Evolutionary conservation across 2,888 invertebrate species (phyloP).

Genomic region (Chrysomela aeneicollis): DNA sequence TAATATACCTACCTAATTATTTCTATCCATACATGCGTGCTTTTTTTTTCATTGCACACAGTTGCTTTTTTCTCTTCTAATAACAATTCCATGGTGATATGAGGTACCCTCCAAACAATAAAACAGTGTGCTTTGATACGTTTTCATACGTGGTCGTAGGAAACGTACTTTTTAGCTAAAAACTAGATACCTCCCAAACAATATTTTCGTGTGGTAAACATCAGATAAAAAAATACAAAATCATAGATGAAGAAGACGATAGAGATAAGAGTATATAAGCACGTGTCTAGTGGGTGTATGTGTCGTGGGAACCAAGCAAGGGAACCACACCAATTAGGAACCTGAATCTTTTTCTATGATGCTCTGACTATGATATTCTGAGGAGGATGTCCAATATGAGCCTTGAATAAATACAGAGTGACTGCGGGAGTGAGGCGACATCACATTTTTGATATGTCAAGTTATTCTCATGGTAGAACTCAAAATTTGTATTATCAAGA

Average conservation of each 20-base stretch:
- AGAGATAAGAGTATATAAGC: constrained; percentile 45
- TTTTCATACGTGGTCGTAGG: too few species aligned
- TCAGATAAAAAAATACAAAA: constrained; percentile 25
- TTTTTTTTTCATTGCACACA: too few species aligned
- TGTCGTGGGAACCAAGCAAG: constrained; percentile 51
- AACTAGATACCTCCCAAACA: neutral
- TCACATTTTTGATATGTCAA: too few species aligned
- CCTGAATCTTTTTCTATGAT: constrained; percentile 41
- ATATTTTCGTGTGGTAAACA: neutral
- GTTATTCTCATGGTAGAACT: too few species aligned
- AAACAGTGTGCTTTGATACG: too few species aligned
- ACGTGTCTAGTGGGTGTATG: constrained; percentile 51
- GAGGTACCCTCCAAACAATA: too few species aligned
- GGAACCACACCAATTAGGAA: constrained; percentile 50
- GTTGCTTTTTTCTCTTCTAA: too few species aligned
- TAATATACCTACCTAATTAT: too few species aligned
- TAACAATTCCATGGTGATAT: too few species aligned
- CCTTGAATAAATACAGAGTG: neutral
- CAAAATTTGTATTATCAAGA: too few species aligned
- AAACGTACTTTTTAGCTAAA: neutral
- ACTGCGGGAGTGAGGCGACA: neutral
- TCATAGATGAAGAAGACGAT: constrained; percentile 35
- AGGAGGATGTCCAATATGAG: constrained; percentile 31
- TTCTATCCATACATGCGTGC: too few species aligned
- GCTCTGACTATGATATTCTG: constrained; percentile 27